Conservation (phyloP, 2,113 vertebrate species). For the Phoxinus phoxinus region DNA sequence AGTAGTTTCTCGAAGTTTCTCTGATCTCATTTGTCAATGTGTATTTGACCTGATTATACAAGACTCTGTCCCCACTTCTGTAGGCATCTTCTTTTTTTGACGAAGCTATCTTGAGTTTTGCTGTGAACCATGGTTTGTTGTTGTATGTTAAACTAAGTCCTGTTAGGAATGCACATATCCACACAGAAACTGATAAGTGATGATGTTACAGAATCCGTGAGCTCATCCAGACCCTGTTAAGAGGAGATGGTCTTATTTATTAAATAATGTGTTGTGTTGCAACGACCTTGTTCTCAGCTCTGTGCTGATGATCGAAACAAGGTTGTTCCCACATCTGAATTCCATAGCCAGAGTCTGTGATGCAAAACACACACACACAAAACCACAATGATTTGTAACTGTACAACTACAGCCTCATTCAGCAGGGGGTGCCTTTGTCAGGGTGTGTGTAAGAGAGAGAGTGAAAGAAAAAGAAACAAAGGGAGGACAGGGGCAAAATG, state of each 20-base stretch:
- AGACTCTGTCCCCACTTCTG: too few species aligned
- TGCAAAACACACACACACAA: constrained; percentile 28
- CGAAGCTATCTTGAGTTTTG: too few species aligned
- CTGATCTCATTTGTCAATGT: too few species aligned
- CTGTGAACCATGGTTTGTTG: too few species aligned
- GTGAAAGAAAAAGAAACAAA: neutral
- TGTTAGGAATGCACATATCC: too few species aligned
- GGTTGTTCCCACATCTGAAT: constrained; percentile 39
- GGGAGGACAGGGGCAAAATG: constrained; percentile 2
- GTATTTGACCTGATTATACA: too few species aligned
- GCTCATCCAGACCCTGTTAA: too few species aligned
- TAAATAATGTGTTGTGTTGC: constrained; percentile 1
- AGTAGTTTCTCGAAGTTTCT: too few species aligned
- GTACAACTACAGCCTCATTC: constrained; percentile 65
- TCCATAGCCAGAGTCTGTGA: constrained; percentile 30
- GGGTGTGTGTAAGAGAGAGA: neutral
- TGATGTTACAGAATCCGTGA: too few species aligned
- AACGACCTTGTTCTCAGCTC: neutral
- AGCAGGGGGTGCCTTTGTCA: constrained; percentile 55
- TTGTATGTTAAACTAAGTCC: too few species aligned
- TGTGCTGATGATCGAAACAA: neutral
- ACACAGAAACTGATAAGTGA: too few species aligned
- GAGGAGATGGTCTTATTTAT: neutral
- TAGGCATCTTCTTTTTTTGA: too few species aligned
- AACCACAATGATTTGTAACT: constrained; percentile 34